These are phyloP conservation scores for Aromia moschata DNA, from an alignment of 2,888 invertebrate species.

Conservation along the genomic window DNA sequence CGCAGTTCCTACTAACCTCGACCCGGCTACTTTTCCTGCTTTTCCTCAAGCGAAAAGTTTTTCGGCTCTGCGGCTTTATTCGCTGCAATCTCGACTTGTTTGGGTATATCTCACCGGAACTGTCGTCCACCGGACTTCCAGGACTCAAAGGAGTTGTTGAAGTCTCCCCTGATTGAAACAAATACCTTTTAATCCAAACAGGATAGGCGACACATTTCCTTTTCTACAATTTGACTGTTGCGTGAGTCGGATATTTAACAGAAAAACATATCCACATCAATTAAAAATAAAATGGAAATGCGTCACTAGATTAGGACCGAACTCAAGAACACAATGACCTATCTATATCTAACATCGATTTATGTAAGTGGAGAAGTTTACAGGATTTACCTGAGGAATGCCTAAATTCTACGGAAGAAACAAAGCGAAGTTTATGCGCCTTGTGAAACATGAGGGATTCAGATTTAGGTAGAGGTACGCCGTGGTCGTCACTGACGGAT, in stretches of 20 bases:
- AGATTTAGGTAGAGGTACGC: slow-evolving; percentile 58
- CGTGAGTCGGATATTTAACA: too few species aligned
- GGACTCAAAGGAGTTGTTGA: slow-evolving; percentile 80
- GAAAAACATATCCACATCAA: too few species aligned
- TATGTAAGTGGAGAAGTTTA: neutral
- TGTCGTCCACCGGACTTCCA: slow-evolving; percentile 74
- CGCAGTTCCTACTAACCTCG: slow-evolving; percentile 70
- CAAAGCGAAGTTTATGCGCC: slow-evolving; percentile 80
- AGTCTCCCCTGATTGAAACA: slow-evolving; percentile 79
- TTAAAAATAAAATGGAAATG: too few species aligned
- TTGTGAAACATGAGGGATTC: slow-evolving; percentile 63
- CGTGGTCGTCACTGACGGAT: slow-evolving; percentile 67
- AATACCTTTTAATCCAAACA: too few species aligned
- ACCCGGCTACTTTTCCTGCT: slow-evolving; percentile 74
- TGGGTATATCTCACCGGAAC: slow-evolving; percentile 68
- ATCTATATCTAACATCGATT: neutral
- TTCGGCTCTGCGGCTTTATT: slow-evolving; percentile 92
- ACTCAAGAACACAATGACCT: neutral
- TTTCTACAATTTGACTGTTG: too few species aligned
- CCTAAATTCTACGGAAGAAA: slow-evolving; percentile 83
- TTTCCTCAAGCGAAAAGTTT: slow-evolving; percentile 88
- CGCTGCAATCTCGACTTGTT: slow-evolving; percentile 82
- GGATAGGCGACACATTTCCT: too few species aligned
- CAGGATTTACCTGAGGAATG: slow-evolving; percentile 74
- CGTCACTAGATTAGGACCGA: too few species aligned